phyloP scores from a whole-genome alignment of 2,113 vertebrate species.

The Zosterops hypoxanthus region DNA sequence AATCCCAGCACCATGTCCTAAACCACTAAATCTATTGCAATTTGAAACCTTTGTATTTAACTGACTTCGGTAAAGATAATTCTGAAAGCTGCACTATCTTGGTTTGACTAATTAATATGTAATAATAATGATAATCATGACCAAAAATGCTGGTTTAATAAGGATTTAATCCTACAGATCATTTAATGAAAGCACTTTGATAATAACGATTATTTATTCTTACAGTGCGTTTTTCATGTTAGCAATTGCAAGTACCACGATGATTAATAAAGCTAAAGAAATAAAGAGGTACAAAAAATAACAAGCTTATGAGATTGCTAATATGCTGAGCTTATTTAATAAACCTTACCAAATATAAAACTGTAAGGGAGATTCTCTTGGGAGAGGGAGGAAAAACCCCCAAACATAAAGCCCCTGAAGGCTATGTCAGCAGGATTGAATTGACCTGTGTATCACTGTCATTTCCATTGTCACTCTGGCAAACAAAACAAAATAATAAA shows the following conservation, averaged over 20 bases:
- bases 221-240: slow-evolving; percentile 38
- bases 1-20: background rate
- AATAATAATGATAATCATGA: slow-evolving; percentile 36
- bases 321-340: slow-evolving; percentile 15
- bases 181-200: slow-evolving; percentile 37
- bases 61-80: slow-evolving; percentile 22
- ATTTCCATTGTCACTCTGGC: background rate
- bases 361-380: slow-evolving; percentile 27
- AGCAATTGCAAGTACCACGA: slow-evolving; percentile 22
- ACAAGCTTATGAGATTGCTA: slow-evolving; percentile 21
- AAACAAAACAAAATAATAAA: slow-evolving; percentile 57
- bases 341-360: slow-evolving; percentile 31
- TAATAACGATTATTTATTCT: slow-evolving; percentile 59
- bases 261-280: slow-evolving; percentile 56
- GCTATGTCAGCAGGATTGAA: background rate
- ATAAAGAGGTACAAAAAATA: slow-evolving; percentile 36
- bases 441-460: slow-evolving; percentile 38
- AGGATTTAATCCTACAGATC: slow-evolving; percentile 52
- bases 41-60: slow-evolving; percentile 31
- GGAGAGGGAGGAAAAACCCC: background rate
- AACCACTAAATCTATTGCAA: slow-evolving; percentile 2
- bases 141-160: slow-evolving; percentile 48
- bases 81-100: slow-evolving; percentile 29
- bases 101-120: slow-evolving; percentile 40
- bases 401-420: background rate